Evolutionary conservation across 2,888 invertebrate genomes (phyloP).

Genomic region (Nematopogon swammerdamellus): DNA sequence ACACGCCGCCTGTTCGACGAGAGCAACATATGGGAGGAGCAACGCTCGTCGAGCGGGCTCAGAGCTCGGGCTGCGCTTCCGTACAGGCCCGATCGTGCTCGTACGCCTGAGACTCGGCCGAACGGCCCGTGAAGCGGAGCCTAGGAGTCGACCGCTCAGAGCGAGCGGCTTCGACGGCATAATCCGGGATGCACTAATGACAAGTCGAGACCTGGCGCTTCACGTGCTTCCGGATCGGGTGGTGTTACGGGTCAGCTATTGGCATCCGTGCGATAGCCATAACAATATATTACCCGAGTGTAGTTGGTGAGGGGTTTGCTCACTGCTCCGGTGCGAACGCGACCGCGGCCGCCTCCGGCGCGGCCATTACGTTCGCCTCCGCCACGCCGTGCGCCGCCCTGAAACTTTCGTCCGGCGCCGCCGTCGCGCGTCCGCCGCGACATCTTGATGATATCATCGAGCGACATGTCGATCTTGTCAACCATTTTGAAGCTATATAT

Average conservation of each 20-base stretch:
- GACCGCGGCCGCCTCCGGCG: slow-evolving; percentile 62
- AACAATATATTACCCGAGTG: slow-evolving; percentile 58
- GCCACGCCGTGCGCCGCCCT: slow-evolving; percentile 39
- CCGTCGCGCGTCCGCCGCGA: slow-evolving; percentile 67
- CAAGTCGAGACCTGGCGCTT: no score
- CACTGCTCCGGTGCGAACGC: slow-evolving; percentile 65
- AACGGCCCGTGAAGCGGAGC: no score
- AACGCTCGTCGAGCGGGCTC: no score
- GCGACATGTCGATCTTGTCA: slow-evolving; percentile 95
- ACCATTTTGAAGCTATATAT: slow-evolving; percentile 62
- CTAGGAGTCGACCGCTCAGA: no score
- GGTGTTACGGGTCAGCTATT: background rate
- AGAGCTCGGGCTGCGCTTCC: no score
- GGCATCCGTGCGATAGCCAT: background rate
- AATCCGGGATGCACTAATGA: no score
- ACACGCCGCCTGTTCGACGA: background rate
- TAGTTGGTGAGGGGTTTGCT: slow-evolving; percentile 58
- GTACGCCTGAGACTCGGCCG: no score
- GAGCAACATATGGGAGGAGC: no score
- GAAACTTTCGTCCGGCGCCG: slow-evolving; percentile 49
- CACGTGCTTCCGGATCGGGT: background rate
- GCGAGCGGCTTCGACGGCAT: no score
- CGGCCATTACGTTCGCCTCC: slow-evolving; percentile 49
- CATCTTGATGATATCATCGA: slow-evolving; percentile 94
- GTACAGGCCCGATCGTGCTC: no score